phyloP scores from a whole-genome alignment of 2,113 vertebrate species.

The Labeo rohita region DNA sequence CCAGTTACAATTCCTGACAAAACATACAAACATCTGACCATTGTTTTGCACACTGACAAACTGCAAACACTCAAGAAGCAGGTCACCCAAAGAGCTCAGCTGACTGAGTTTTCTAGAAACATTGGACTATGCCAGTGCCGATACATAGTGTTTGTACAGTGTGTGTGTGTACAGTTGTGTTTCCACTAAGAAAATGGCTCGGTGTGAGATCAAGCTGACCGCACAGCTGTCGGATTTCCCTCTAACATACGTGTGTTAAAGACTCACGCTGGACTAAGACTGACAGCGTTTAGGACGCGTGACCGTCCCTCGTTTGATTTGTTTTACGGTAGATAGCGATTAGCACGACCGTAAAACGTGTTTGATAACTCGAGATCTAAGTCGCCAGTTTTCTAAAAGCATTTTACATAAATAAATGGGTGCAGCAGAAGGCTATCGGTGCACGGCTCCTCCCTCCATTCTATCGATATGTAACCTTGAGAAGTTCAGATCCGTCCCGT shows the following conservation, averaged over 20 bases:
- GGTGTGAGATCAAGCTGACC: too few species aligned
- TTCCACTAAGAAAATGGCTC: background rate
- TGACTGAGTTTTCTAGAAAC: background rate
- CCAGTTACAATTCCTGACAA: too few species aligned
- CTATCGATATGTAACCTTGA: conserved; percentile 35
- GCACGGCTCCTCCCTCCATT: background rate
- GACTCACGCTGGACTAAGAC: background rate
- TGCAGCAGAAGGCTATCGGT: background rate
- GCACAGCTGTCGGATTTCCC: background rate
- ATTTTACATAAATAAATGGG: background rate
- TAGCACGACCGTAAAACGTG: too few species aligned
- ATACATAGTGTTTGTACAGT: background rate
- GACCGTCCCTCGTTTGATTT: background rate
- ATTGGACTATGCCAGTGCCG: background rate
- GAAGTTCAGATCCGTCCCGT: background rate
- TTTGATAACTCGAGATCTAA: background rate
- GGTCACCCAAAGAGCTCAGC: background rate
- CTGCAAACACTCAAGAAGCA: background rate
- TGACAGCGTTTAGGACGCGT: background rate
- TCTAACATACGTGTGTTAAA: background rate
- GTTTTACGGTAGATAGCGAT: background rate
- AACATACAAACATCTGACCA: background rate
- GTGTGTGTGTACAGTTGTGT: too few species aligned
- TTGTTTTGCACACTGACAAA: background rate
- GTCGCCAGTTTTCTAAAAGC: background rate